These are phyloP conservation scores for Seira musarum DNA, from an alignment of 2,888 invertebrate species.

Conservation along the genomic window DNA sequence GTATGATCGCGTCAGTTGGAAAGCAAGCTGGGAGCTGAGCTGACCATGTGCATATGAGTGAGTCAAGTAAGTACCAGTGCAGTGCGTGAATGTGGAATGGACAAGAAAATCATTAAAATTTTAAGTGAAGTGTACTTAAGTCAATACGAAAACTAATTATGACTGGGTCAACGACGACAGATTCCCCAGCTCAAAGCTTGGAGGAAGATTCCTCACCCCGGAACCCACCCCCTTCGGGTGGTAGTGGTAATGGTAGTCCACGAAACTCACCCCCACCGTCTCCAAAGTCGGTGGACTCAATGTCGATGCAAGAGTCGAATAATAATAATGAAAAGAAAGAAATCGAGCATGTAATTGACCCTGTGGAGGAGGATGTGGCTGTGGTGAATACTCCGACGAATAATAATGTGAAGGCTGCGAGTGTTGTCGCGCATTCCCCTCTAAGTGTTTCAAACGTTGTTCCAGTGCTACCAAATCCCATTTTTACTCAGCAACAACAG, in stretches of 20 bases:
- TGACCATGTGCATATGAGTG: not conserved
- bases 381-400: not conserved
- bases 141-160: not conserved
- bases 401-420: not conserved
- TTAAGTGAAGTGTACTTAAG: not conserved
- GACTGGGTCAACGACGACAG: slow-evolving; percentile 9
- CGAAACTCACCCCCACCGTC: not conserved
- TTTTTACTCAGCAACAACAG: not conserved
- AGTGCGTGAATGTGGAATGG: not conserved
- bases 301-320: not conserved
- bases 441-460: not conserved
- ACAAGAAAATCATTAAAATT: too few relatives aligned
- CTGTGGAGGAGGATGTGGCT: not conserved
- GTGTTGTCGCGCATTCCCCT: not conserved
- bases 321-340: slow-evolving; percentile 30
- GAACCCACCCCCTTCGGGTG: not conserved
- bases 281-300: slow-evolving; percentile 15
- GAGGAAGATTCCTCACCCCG: not conserved
- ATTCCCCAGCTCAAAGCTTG: not conserved
- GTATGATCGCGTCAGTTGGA: slow-evolving; percentile 15
- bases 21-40: slow-evolving; percentile 14
- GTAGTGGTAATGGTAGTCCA: slow-evolving; percentile 15
- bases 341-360: slow-evolving; percentile 14
- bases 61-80: not conserved
- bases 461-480: not conserved